Evolutionary conservation across 2,797 vertebrate species (phyloP).

Genomic region (Dryobates pubescens): DNA sequence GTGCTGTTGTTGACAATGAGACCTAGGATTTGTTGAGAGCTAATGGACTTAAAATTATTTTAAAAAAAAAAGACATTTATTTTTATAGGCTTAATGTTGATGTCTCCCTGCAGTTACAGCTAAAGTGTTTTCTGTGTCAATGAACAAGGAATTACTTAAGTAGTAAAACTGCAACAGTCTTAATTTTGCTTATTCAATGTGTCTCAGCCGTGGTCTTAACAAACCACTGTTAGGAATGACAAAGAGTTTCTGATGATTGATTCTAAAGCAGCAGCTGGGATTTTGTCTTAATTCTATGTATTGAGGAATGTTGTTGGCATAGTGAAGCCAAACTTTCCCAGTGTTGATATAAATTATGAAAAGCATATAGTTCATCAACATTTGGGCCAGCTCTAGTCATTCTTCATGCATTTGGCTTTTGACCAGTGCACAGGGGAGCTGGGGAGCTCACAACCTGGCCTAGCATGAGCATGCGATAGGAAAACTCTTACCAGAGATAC

Average conservation of each 20-base stretch:
- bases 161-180: background rate
- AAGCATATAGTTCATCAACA: background rate
- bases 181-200: background rate
- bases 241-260: background rate
- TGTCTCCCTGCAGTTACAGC: background rate
- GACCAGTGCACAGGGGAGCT: background rate
- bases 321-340: background rate
- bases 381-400: accelerated
- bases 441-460: background rate
- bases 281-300: background rate
- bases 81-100: background rate
- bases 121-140: background rate
- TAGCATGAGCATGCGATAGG: accelerated
- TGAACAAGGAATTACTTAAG: background rate
- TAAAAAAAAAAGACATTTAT: background rate
- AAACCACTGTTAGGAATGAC: background rate
- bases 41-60: background rate
- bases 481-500: background rate
- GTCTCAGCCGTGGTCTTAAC: accelerated
- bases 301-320: background rate
- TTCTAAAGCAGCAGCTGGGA: background rate
- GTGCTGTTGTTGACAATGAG: background rate
- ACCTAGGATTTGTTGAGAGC: background rate
- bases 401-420: background rate
- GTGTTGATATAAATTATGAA: background rate